phyloP scores from a whole-genome alignment of 2,797 vertebrate genomes.

The Neostethus bicornis region DNA sequence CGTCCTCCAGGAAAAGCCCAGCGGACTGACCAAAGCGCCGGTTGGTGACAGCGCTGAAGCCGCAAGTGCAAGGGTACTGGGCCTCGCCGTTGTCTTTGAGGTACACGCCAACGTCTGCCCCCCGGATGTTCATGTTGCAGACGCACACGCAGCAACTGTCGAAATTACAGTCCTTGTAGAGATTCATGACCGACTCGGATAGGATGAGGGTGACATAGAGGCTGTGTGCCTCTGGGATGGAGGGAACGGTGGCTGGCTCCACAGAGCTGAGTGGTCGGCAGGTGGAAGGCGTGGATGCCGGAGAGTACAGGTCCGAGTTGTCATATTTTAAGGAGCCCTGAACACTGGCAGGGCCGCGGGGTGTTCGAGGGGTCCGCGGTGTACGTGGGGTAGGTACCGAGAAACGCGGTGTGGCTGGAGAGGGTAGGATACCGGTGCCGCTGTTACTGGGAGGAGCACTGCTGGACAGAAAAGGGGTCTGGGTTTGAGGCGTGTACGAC shows the following conservation, averaged over 20 bases:
- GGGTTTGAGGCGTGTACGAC: slow-evolving; percentile 95
- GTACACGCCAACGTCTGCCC: slow-evolving; percentile 96
- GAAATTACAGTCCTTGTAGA: slow-evolving; percentile 99
- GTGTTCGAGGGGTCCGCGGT: slow-evolving; percentile 95
- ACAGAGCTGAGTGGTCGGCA: slow-evolving; percentile 96
- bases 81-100: slow-evolving; percentile 95
- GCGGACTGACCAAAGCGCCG: slow-evolving; percentile 94
- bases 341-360: slow-evolving; percentile 94
- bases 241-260: slow-evolving; percentile 95
- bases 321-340: slow-evolving; percentile 97
- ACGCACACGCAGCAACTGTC: slow-evolving; percentile 99
- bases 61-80: slow-evolving; percentile 94
- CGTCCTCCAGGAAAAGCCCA: slow-evolving; percentile 96
- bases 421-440: slow-evolving; percentile 91
- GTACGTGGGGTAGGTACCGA: slow-evolving; percentile 95
- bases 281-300: slow-evolving; percentile 96
- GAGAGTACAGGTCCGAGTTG: slow-evolving; percentile 96
- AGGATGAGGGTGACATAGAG: slow-evolving; percentile 98
- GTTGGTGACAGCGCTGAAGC: slow-evolving; percentile 98
- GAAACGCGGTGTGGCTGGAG: slow-evolving; percentile 96
- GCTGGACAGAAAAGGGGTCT: slow-evolving; percentile 92
- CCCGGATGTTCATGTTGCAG: slow-evolving; percentile 99
- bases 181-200: slow-evolving; percentile 97
- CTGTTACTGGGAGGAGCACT: slow-evolving; percentile 97
- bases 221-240: slow-evolving; percentile 97